Evolutionary conservation across 2,113 vertebrate species (phyloP), one percentile per base, ranked within the genome.

Genomic region (Callocephalon fimbriatum): DNA sequence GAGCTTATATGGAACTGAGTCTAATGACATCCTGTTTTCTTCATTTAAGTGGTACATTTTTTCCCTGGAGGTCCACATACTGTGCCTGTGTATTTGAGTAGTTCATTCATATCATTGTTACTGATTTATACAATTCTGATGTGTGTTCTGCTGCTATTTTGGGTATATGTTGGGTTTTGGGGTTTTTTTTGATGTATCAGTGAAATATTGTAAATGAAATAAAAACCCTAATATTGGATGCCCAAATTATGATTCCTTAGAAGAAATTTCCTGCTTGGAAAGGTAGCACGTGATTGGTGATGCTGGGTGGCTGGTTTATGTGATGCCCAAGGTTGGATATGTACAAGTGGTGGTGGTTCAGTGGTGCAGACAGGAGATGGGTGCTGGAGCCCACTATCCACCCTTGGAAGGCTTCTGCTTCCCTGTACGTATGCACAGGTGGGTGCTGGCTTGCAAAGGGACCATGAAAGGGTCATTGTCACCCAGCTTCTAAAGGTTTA

Each of bases 331-430:
- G 53, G 26, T 51, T 1, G 7, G 42, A 13, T 6, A 29, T 32
- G 12, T 15, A 12, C 1, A 1, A 25, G 9, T 1, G 5, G 32
- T 17, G 58, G 15, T n/a, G 45, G 47, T 29, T 15, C 54, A 58
- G 35, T 1, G 2, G 8, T 8, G 23, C 1, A 1, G 42, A 3
- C 32, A 25, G 62, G 54, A 40, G 48, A 14, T 4, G 6, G 38
- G 10, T 79, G 59, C 67, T 50, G 67, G 79, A 79, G 73, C 40
- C 58, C 61, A 7, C 12, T 0, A 0, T 17, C 56, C 23, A 15
- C 26, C 40, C n/a, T 38, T 2, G 0, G 4, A 40, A 67, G 27
- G 29, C 27, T 80, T 74, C 1, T 3, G 2, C 26, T 77, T 62
- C 76, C 38, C 66, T 27, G 8, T 31, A 1, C 15, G 17, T 21